Evolutionary conservation across 1,140 invertebrate species (phyloP).

Genomic region (Hermetia illucens): DNA sequence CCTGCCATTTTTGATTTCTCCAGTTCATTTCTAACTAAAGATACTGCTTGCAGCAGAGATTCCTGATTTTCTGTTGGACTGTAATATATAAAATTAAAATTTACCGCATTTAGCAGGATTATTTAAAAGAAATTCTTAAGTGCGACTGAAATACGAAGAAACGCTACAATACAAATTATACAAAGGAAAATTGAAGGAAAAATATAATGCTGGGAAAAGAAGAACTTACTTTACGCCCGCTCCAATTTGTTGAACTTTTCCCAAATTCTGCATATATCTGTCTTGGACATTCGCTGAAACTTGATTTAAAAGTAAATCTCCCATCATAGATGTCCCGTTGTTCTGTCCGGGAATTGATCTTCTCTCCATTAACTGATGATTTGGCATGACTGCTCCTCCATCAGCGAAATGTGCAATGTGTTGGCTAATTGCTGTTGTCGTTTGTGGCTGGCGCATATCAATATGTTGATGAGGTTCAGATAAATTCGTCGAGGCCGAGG

Average conservation of each 20-base stretch:
- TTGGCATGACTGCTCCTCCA: too few species aligned
- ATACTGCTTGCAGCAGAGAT: constrained; percentile 5
- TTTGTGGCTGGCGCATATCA: constrained; percentile 9
- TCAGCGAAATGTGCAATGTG: too few species aligned
- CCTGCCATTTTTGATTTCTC: background rate
- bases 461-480: constrained; percentile 9
- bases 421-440: constrained; percentile 8
- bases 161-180: background rate
- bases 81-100: constrained; percentile 1
- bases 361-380: too few species aligned
- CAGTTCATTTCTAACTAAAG: constrained; percentile 1
- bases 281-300: too few species aligned
- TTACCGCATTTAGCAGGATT: too few species aligned
- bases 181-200: background rate
- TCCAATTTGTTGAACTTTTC: constrained; percentile 2
- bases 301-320: too few species aligned
- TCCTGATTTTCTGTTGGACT: constrained; percentile 2
- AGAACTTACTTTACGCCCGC: background rate
- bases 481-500: constrained; percentile 22
- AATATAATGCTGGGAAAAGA: too few species aligned
- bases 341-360: too few species aligned
- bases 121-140: too few species aligned
- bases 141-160: too few species aligned
- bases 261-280: constrained; percentile 8
- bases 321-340: too few species aligned